These are phyloP conservation scores for Eristalinus aeneus DNA, from an alignment of 2,888 invertebrate genomes.

Conservation along the genomic window DNA sequence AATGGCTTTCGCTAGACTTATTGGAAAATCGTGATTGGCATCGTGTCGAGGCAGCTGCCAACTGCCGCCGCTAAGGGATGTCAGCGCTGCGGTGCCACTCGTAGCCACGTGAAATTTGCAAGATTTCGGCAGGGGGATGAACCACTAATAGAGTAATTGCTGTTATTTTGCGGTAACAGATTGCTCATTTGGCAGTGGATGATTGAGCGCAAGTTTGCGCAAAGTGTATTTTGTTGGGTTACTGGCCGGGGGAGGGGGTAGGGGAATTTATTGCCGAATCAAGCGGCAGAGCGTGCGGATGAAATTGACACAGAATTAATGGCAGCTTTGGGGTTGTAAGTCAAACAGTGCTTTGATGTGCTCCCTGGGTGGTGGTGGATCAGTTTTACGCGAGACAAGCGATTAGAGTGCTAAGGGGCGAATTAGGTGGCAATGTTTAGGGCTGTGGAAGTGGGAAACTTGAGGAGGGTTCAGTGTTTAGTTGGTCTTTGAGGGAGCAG, in stretches of 20 bases:
- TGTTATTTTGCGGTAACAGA: slow-evolving; percentile 69
- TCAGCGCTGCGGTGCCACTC: not conserved
- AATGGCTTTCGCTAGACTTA: slow-evolving; percentile 72
- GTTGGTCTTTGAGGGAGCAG: too few species aligned
- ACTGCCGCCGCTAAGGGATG: slow-evolving; percentile 5
- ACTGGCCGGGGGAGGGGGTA: too few species aligned
- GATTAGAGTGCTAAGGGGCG: not conserved
- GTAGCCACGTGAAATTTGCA: not conserved
- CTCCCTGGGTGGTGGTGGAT: not conserved
- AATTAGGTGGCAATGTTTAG: not conserved
- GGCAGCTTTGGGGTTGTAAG: not conserved
- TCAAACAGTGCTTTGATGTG: not conserved
- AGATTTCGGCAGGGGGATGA: slow-evolving; percentile 26
- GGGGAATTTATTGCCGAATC: slow-evolving; percentile 44
- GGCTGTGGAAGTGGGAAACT: not conserved
- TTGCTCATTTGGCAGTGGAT: slow-evolving; percentile 62
- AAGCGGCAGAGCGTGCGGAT: not conserved
- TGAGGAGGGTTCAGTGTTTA: not conserved
- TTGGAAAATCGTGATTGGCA: slow-evolving; percentile 72
- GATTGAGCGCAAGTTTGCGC: slow-evolving; percentile 46
- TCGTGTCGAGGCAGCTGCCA: slow-evolving; percentile 37
- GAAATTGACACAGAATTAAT: not conserved
- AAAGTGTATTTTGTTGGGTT: slow-evolving; percentile 21
- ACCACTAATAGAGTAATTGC: slow-evolving; percentile 63
- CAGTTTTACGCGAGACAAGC: not conserved